phyloP scores from a whole-genome alignment of 2,797 vertebrate genomes.

The Okamejei kenojei region DNA sequence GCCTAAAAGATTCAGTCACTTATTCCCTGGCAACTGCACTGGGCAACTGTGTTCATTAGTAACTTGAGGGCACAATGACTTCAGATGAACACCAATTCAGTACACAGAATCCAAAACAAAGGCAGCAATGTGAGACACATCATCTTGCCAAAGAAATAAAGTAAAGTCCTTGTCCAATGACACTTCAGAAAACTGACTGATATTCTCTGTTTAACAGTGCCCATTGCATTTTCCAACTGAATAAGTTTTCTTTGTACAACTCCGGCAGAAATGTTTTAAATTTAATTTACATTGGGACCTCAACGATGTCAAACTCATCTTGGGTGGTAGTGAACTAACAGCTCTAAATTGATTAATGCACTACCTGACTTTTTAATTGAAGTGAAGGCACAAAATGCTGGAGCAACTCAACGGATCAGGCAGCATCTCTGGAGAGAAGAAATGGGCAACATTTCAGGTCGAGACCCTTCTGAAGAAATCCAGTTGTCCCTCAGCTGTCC shows the following conservation, averaged over 20 bases:
- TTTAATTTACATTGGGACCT: slow-evolving; percentile 8
- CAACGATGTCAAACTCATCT: not conserved
- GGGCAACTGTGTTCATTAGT: slow-evolving; percentile 82
- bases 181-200: slow-evolving; percentile 21
- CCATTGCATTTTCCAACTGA: slow-evolving; percentile 7
- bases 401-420: no score
- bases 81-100: slow-evolving; percentile 57
- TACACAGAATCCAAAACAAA: slow-evolving; percentile 47
- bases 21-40: slow-evolving; percentile 56
- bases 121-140: slow-evolving; percentile 25
- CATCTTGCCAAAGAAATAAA: slow-evolving; percentile 6
- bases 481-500: no score
- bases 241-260: not conserved
- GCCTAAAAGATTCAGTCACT: slow-evolving; percentile 62
- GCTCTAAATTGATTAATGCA: not conserved
- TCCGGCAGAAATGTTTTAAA: not conserved
- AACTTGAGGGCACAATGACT: slow-evolving; percentile 79
- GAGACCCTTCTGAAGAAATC: no score
- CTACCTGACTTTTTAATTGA: not conserved
- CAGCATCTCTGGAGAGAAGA: no score
- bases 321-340: not conserved
- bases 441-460: no score
- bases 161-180: not conserved
- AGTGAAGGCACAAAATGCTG: no score
- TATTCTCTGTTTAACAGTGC: not conserved